These are phyloP conservation scores for Temnothorax curvispinosus DNA, from an alignment of 1,140 invertebrate genomes.

Conservation along the genomic window DNA sequence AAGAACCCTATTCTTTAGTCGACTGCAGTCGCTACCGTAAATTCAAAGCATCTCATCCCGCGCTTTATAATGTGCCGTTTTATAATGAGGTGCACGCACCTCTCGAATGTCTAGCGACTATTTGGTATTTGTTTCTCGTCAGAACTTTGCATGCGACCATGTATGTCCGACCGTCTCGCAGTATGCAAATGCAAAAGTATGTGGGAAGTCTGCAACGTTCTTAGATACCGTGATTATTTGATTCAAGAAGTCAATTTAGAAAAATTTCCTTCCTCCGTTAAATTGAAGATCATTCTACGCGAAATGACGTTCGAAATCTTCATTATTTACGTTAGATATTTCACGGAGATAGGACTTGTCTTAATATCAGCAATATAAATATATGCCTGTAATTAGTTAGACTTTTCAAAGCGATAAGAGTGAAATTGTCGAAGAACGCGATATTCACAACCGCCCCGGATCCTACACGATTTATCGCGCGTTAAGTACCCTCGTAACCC, in stretches of 20 bases:
- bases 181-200: slow-evolving; percentile 67
- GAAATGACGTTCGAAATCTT: slow-evolving; percentile 52
- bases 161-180: slow-evolving; percentile 62
- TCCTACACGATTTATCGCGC: slow-evolving; percentile 36
- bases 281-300: slow-evolving; percentile 63
- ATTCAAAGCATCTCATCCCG: slow-evolving; percentile 62
- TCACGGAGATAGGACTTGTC: background rate
- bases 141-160: slow-evolving; percentile 70
- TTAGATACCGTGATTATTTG: slow-evolving; percentile 63
- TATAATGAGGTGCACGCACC: slow-evolving; percentile 71
- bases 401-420: background rate
- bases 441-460: background rate
- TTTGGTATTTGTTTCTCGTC: slow-evolving; percentile 75
- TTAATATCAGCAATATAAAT: background rate
- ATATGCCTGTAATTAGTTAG: background rate
- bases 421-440: background rate
- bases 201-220: slow-evolving; percentile 53
- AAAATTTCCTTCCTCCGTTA: slow-evolving; percentile 54
- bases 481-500: slow-evolving; percentile 34
- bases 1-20: background rate
- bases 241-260: slow-evolving; percentile 65
- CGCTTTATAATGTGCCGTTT: slow-evolving; percentile 49
- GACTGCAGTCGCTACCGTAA: slow-evolving; percentile 55
- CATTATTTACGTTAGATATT: slow-evolving; percentile 15
- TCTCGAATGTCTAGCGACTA: slow-evolving; percentile 65